Percentiles rank a stretch among this genome's conserved stretches.
These are phyloP conservation scores for Mayetiola destructor DNA, from an alignment of 2,888 invertebrate species.

Conservation along the genomic window DNA sequence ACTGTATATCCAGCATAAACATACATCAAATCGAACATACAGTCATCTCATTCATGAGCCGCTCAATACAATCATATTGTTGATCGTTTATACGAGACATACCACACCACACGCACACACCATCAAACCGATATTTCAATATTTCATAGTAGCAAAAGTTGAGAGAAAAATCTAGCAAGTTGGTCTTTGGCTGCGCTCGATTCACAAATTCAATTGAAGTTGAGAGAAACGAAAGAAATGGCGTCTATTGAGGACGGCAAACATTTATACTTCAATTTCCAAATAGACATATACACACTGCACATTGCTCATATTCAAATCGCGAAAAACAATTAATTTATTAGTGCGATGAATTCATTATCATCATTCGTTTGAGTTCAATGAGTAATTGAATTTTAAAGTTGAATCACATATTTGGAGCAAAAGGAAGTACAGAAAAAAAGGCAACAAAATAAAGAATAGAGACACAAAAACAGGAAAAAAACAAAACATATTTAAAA, in stretches of 20 bases:
- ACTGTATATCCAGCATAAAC: no score
- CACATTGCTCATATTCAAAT: neutral
- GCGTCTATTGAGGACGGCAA: constrained; percentile 8
- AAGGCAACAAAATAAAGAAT: neutral
- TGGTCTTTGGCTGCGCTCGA: constrained; percentile 10
- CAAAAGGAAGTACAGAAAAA: neutral
- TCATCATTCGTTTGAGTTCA: no score
- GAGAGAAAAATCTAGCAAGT: constrained; percentile 1
- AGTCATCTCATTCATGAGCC: neutral
- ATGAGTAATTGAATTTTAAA: neutral
- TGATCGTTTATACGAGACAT: constrained; percentile 3
- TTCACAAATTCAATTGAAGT: constrained; percentile 12
- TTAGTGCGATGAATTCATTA: no score
- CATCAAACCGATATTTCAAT: no score
- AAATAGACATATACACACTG: neutral
- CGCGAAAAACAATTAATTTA: neutral
- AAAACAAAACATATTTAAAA: neutral
- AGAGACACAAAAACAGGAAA: neutral
- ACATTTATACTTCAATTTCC: neutral
- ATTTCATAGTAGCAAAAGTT: neutral
- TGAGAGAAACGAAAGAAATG: constrained; percentile 11
- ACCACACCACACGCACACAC: constrained; percentile 10
- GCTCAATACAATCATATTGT: neutral
- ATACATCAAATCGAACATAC: neutral
- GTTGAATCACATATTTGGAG: neutral